Evolutionary conservation across 92 coral and sea anemone genomes (phyloP).

Genomic region (Parazoanthus darwini): DNA sequence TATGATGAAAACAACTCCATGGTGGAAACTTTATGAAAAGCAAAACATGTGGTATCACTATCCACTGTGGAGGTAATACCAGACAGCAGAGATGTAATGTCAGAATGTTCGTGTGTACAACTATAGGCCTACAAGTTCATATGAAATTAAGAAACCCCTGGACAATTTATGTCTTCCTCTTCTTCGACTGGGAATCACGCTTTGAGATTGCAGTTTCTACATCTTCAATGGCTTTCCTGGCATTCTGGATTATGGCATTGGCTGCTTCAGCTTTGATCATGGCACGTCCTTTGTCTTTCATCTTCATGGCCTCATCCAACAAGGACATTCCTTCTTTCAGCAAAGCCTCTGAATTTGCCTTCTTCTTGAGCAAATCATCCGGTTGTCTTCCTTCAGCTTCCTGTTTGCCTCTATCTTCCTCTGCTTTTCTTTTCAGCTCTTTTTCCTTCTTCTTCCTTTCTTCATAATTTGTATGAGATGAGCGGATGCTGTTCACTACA

Average conservation of each 20-base stretch:
- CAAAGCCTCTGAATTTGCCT: slow-evolving; percentile 50
- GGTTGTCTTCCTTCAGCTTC: slow-evolving; percentile 46
- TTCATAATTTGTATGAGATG: slow-evolving; percentile 44
- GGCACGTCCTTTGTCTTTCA: slow-evolving; percentile 45
- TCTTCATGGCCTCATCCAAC: slow-evolving; percentile 44
- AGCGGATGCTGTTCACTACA: slow-evolving; percentile 46
- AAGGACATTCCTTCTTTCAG: slow-evolving; percentile 47
- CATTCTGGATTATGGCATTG: slow-evolving; percentile 45
- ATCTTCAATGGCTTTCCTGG: slow-evolving; percentile 45
- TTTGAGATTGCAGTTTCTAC: slow-evolving; percentile 43
- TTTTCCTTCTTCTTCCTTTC: slow-evolving; percentile 47
- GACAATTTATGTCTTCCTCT: slow-evolving; percentile 47
- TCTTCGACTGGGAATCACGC: slow-evolving; percentile 45
- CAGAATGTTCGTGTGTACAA: slow-evolving; percentile 39
- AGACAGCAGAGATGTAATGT: slow-evolving; percentile 39
- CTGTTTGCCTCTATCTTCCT: slow-evolving; percentile 48
- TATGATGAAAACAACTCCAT: slow-evolving; percentile 43
- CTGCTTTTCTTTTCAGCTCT: slow-evolving; percentile 48
- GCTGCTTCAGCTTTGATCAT: slow-evolving; percentile 46
- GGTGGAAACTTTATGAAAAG: slow-evolving; percentile 46
- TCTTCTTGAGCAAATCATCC: slow-evolving; percentile 47
- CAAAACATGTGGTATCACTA: slow-evolving; percentile 45
- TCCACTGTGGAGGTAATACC: slow-evolving; percentile 37
- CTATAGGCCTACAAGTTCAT: slow-evolving; percentile 41
- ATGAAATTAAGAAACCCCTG: slow-evolving; percentile 46